Base-by-base conservation (phyloP, 1,140 invertebrate species). In the Luehdorfia chinensis region DNA sequence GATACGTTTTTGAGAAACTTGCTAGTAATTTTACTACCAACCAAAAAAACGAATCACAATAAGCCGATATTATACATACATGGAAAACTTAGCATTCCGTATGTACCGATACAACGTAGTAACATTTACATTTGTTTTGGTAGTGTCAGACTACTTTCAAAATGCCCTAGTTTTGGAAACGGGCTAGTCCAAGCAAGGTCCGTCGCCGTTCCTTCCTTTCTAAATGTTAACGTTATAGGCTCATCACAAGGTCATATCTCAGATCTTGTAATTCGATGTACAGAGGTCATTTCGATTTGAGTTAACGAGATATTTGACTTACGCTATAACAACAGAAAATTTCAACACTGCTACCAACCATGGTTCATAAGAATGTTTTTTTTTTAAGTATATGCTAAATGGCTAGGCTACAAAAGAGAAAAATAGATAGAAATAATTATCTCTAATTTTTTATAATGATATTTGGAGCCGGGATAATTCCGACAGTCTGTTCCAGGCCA, bases 81-180 rank as follows among this genome's bases (percentile, higher is more conserved):
- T 31, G 11, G 28, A 12, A 31, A 31, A 31, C n/a, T 31, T 31
- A 5, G 28, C 28, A 31, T 31, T 31, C n/a, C 28, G 11, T 31
- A 11, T 13, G 11, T 31, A 31, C 11, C 4, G 8, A 28, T 6
- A 31, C 9, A n/a, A 13, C 19, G 21, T 6, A 39, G 11, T 25
- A 36, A 19, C 33, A 21, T 25, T 25, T 12, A 27, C 14, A 13
- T 25, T 37, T 37, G 21, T 39, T 39, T 14, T 13, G 12, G 14
- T 15, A 3, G 18, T 25, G 8, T 16, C 32, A 1, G 11, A 9
- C 2, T 14, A 43, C 39, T 43, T 43, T 43, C 39, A 28, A 43
- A 43, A 16, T 43, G 39, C 39, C 39, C 39, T 43, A 43, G 39
- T 43, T 43, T 43, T 43, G 39, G 13, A 28, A 28, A 16, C 39